A percentile compares a stretch with the other conserved stretches of the same genome.
phyloP scores from a whole-genome alignment of 2,113 vertebrate species.

The Electrona antarctica region DNA sequence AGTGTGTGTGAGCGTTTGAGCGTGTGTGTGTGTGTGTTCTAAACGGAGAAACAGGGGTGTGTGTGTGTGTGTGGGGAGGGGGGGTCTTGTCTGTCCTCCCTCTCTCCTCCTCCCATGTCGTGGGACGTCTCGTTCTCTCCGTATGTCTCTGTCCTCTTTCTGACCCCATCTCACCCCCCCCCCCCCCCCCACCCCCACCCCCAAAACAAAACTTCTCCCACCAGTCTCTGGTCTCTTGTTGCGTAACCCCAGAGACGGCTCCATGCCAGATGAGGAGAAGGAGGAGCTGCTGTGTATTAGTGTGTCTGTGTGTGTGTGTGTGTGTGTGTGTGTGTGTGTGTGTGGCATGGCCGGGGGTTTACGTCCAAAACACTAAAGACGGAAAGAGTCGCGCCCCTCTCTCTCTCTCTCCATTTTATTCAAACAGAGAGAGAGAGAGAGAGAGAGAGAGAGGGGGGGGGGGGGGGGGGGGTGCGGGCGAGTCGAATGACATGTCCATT shows the following conservation, averaged over 20 bases:
- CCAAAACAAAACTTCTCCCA: too few species aligned
- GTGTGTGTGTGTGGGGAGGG: background rate
- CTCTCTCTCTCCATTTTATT: too few species aligned
- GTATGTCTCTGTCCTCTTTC: constrained; percentile 51
- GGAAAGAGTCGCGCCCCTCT: background rate
- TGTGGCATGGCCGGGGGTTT: background rate
- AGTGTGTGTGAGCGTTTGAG: too few species aligned
- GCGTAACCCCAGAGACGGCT: constrained; percentile 40
- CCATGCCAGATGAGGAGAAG: constrained; percentile 24
- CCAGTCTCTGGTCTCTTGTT: constrained; percentile 14
- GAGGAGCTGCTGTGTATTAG: constrained; percentile 2
- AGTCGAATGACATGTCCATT: constrained; percentile 31
- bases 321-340: background rate
- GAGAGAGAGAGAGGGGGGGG: background rate
- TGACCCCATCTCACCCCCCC: constrained; percentile 46
- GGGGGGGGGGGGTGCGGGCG: background rate
- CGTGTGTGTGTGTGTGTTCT: background rate
- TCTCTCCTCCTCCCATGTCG: background rate
- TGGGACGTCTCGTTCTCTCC: constrained; percentile 30
- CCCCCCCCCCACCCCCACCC: too few species aligned
- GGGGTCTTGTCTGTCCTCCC: background rate
- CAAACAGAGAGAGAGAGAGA: too few species aligned
- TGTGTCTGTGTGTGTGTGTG: background rate
- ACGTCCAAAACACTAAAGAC: constrained; percentile 15
- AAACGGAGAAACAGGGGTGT: too few species aligned